Evolutionary conservation across 2,113 vertebrate species (phyloP).

Genomic region (Peromyscus maniculatus): DNA sequence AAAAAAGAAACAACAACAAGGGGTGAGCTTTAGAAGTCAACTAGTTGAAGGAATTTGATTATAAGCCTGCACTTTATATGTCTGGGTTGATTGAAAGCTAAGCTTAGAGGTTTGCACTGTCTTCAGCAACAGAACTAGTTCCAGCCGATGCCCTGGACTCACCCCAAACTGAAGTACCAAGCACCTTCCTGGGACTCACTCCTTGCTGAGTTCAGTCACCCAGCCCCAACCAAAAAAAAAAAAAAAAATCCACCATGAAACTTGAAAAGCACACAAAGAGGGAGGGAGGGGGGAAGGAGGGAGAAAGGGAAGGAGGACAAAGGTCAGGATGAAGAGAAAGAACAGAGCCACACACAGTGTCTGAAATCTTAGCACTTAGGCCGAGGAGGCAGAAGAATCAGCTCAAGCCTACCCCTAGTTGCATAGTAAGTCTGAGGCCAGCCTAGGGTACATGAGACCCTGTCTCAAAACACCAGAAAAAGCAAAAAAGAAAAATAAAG

Average conservation of each 20-base stretch:
- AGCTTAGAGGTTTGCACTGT: background rate
- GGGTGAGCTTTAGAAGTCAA: background rate
- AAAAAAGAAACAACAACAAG: background rate
- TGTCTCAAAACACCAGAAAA: background rate
- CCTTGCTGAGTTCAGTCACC: background rate
- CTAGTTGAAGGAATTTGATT: background rate
- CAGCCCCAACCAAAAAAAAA: background rate
- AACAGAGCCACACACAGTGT: background rate
- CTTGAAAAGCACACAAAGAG: background rate
- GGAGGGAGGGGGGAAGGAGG: background rate
- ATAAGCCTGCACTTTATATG: background rate
- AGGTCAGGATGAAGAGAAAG: slow-evolving; percentile 27
- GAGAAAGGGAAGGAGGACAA: background rate
- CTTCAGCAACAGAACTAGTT: background rate
- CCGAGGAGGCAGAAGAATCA: background rate
- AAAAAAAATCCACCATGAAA: background rate
- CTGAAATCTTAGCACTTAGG: background rate
- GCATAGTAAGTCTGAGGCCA: background rate
- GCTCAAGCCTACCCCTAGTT: background rate
- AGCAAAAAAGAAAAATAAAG: background rate
- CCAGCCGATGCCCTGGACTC: slow-evolving; percentile 43
- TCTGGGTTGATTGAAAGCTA: background rate
- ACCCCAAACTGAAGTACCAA: slow-evolving; percentile 16
- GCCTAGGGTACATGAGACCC: background rate
- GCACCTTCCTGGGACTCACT: background rate